These are phyloP conservation scores for Corythaixoides concolor DNA, from an alignment of 2,113 vertebrate species.

Conservation along the genomic window DNA sequence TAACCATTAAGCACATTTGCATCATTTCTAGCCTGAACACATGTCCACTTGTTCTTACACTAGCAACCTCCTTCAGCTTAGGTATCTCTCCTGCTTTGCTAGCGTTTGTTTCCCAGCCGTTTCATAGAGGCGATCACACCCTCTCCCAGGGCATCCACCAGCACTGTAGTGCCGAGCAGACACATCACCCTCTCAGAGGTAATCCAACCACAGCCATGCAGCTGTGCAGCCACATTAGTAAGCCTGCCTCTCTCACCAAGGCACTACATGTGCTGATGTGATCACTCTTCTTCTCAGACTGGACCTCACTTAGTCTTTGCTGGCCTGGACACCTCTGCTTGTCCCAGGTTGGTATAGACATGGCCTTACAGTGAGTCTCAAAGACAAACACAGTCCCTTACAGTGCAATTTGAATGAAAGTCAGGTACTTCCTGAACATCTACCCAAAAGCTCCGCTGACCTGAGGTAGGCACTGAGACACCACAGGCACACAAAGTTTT, in stretches of 20 bases:
- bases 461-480: neutral
- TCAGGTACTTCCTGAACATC: neutral
- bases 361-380: neutral
- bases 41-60: neutral
- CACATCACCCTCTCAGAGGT: neutral
- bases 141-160: neutral
- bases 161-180: neutral
- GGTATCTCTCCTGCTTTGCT: neutral
- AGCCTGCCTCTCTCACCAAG: neutral
- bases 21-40: neutral
- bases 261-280: neutral
- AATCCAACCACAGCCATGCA: neutral
- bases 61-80: neutral
- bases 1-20: neutral
- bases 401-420: neutral
- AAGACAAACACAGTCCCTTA: neutral
- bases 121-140: accelerated
- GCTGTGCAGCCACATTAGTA: neutral
- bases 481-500: neutral
- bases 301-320: neutral
- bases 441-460: neutral
- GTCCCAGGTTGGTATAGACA: neutral
- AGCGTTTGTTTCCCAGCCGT: neutral
- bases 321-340: neutral
- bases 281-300: neutral